Base-by-base conservation (phyloP, 2,797 vertebrate genomes). In the Hypotaenidia okinawae region DNA sequence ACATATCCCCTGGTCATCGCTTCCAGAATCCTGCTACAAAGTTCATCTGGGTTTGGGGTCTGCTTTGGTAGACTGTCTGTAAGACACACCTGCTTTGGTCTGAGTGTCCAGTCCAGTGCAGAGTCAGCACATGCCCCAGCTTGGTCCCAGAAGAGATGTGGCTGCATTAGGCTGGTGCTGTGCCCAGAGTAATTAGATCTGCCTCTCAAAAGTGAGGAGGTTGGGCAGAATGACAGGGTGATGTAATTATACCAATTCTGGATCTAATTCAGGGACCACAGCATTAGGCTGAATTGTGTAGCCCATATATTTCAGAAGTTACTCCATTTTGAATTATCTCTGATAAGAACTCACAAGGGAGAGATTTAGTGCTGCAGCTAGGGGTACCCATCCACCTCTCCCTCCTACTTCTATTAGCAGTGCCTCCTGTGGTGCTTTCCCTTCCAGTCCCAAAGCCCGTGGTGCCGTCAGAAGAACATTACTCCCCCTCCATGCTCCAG, bases 131-230 rank as follows among this genome's bases (percentile, higher is more conserved):
- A 10, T 0, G 0, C 14, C 32, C 39, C 5, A 0, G 22, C 72
- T 80, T 1, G 0, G 55, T 51, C 58, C 66, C 64, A 57, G 75
- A 39, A 70, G 68, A 85, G 27, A 82, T 84, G 75, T 54, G 84
- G 58, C 61, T 86, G 41, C 72, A 51, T 67, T 27, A 92, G 68
- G 49, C 58, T 94, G 79, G n/a, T 85, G 84, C 58, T 66, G 62
- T 58, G 89, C 85, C 73, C 89, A 43, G 49, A 74, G 28, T 88
- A 81, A 91, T 90, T 80, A 88, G 37, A 94, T 85, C 64, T 87
- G 73, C 54, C 73, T 82, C 78, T 84, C 69, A 75, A 89, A 64
- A 87, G 41, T 80, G 80, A 91, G 61, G 73, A 94, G 17, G 55
- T 78, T 78, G 74, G 83, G 55, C 77, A 45, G 9, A 55, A 76